Percentiles rank a stretch among this genome's conserved stretches.
phyloP scores from a whole-genome alignment of 2,113 vertebrate species.

The Pantherophis guttatus region DNA sequence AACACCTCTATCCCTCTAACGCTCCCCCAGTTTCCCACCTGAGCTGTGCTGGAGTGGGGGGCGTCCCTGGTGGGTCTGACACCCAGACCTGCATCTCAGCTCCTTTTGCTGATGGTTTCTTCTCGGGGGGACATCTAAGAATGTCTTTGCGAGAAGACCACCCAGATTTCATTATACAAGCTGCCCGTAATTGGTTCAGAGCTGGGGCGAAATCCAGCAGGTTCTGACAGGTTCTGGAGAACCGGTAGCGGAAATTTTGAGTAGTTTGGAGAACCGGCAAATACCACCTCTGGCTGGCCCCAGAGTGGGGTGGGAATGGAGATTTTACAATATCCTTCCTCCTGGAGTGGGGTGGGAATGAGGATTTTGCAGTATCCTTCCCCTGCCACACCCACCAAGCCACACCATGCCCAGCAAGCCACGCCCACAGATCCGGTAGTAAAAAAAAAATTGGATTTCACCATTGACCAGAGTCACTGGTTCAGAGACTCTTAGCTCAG shows the following conservation, averaged over 20 bases:
- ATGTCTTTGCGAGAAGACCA: background rate
- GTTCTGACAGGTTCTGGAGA: no score
- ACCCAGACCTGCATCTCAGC: background rate
- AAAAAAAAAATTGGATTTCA: no score
- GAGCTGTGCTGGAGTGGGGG: background rate
- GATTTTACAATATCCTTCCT: no score
- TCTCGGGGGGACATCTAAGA: background rate
- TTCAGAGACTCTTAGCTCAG: background rate
- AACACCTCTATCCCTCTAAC: background rate
- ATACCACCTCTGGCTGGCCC: no score
- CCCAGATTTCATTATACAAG: background rate
- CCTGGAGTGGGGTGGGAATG: no score
- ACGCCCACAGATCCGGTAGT: no score
- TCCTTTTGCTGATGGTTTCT: background rate
- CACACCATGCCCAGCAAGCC: no score
- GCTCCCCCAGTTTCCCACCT: background rate
- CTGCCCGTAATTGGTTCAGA: background rate
- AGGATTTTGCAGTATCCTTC: no score
- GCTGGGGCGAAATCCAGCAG: background rate
- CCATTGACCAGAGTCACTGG: background rate
- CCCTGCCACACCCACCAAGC: no score
- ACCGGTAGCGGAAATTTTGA: no score
- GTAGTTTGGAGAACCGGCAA: no score
- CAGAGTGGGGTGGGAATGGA: no score
- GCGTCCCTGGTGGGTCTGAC: background rate